A percentile compares a stretch with the other conserved stretches of the same genome.
Evolutionary conservation across 2,888 invertebrate species (phyloP).

Genomic region (Dynastes hyllus): DNA sequence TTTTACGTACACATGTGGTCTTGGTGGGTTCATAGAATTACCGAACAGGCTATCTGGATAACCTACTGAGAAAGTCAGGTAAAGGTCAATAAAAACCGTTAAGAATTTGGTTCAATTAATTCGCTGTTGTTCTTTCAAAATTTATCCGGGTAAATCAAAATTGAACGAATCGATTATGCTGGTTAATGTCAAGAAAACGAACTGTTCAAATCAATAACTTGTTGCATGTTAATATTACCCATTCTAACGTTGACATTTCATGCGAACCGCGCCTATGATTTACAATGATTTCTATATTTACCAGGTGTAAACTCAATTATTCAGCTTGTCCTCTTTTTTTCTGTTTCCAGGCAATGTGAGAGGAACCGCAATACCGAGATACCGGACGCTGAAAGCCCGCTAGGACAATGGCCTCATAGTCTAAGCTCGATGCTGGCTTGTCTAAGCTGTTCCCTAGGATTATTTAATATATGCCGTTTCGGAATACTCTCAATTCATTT

Average conservation of each 20-base stretch:
- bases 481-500: conserved; percentile 90
- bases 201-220: conserved; percentile 5
- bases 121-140: neutral
- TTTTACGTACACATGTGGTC: neutral
- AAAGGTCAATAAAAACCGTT: neutral
- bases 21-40: too few species aligned
- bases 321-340: conserved; percentile 48
- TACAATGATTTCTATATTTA: neutral
- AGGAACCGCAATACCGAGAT: conserved; percentile 69
- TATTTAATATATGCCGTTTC: conserved; percentile 92
- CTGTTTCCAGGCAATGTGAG: conserved; percentile 73
- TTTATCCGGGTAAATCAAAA: neutral
- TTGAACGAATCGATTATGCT: conserved; percentile 10
- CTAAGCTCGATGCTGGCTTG: conserved; percentile 88
- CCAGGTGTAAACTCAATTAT: neutral
- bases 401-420: conserved; percentile 80
- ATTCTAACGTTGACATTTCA: neutral
- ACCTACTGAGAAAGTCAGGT: too few species aligned
- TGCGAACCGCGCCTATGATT: neutral
- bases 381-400: conserved; percentile 73
- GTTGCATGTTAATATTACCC: conserved; percentile 12
- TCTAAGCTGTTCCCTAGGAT: conserved; percentile 88
- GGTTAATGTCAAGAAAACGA: neutral
- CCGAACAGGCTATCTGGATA: too few species aligned
- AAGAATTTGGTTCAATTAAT: neutral